phyloP scores from a whole-genome alignment of 2,113 vertebrate genomes.

The Picathartes gymnocephalus region DNA sequence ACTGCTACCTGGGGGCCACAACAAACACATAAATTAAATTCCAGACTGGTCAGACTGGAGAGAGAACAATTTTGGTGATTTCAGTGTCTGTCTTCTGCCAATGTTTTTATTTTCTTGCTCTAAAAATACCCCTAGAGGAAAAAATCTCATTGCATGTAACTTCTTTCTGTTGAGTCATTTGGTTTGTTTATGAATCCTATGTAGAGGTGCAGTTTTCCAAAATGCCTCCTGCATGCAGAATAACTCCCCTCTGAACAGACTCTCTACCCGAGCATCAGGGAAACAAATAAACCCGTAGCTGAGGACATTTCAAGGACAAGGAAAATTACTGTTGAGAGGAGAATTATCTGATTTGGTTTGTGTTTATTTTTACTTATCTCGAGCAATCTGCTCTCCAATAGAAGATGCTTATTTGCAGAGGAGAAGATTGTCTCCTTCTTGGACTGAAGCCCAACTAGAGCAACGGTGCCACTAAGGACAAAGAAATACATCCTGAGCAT shows the following conservation, averaged over 20 bases:
- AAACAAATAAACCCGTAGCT: background rate
- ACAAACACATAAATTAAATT: background rate
- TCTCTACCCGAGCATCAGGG: conserved; percentile 23
- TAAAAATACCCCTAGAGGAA: conserved; percentile 15
- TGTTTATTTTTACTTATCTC: conserved; percentile 52
- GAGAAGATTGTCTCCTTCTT: conserved; percentile 3
- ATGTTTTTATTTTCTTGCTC: conserved; percentile 13
- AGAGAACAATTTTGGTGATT: background rate
- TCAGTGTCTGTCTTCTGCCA: background rate
- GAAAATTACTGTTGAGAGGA: background rate
- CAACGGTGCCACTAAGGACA: background rate
- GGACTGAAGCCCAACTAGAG: background rate
- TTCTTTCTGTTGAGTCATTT: conserved; percentile 34
- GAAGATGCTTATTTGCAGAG: conserved; percentile 42
- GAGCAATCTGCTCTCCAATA: conserved; percentile 31
- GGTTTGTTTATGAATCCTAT: conserved; percentile 4
- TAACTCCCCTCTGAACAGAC: background rate
- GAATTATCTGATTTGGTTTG: background rate
- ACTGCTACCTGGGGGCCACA: background rate
- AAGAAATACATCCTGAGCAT: background rate
- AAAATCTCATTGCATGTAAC: background rate
- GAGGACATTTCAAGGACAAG: conserved; percentile 40
- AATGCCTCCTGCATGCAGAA: conserved; percentile 11
- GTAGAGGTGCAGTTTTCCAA: conserved; percentile 19
- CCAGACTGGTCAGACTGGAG: background rate